Evolutionary conservation across 1,140 invertebrate species (phyloP), one percentile per base, ranked within the genome.

Genomic region (Drosophila orena): DNA sequence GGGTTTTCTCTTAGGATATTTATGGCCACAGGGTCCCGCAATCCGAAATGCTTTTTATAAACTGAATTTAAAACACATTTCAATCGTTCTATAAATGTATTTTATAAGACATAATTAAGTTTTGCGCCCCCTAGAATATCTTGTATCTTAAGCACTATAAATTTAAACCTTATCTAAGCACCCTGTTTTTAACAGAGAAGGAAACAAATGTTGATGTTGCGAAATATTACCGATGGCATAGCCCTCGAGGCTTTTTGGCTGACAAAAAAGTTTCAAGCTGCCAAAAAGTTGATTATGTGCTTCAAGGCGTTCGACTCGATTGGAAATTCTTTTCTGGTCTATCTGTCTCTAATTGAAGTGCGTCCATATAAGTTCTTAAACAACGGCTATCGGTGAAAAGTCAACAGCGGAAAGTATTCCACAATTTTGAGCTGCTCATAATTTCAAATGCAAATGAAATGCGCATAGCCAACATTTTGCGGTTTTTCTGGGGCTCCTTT

Each of bases 271-370:
- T 85, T 85, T 70, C 10, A 44, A 75, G 75, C 70, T 81, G 52
- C 35, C 57, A 66, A 81, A 81, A 86, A 81, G 56, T 86, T 81
- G 53, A 77, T 86, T 76, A 81, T 66, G 69, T 74, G 81, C 77
- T 74, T 38, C 66, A 50, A 72, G 62, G 61, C 77, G 49, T 77
- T 64, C 68, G 38, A 70, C 55, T 74, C 73, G 59, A 85, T 84
- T 79, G 71, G 42, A 79, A 69, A 65, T 15, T 75, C 65, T 46
- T 73, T 55, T 69, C 69, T 57, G 59, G 42, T 52, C 56, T 77
- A 58, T 78, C 68, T 66, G 55, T 72, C 54, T 72, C 35, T 77
- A 73, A 62, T 60, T 68, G 30, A 59, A 77, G 27, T 56, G 60
- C 40, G 58, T 47, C 69, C 38, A 40, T 14, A 17, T 56, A 53